Base-by-base conservation (phyloP, 2,113 vertebrate genomes). In the Orycteropus afer region DNA sequence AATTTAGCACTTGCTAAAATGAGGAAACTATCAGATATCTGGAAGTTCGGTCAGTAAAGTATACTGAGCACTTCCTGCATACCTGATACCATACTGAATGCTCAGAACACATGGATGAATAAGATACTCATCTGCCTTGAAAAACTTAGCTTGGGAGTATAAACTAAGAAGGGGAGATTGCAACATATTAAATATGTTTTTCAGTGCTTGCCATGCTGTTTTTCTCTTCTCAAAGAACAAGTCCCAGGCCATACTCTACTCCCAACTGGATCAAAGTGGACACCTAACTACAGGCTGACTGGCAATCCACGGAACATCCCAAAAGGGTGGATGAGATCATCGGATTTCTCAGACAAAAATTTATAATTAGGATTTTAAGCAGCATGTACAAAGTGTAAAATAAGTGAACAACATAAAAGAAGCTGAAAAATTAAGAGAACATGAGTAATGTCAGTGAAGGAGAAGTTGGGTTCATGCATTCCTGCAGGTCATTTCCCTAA, bases 1-100 rank as follows among this genome's bases (percentile, higher is more conserved):
- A 78, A 74, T 94, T 78, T 88, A 82, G 59, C 65, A 53, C 67
- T 87, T 85, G 65, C 69, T 84, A 47, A 65, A 55, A 96, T 80
- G 65, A 92, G 14, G 51, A 45, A 95, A 77, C 57, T 42, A 84
- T 29, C 77, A 81, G 51, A 37, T 80, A 67, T 67, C 12, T 90
- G 63, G 34, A 93, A 81, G 29, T 67, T 82, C 63, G 74, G 59
- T 81, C 90, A 90, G 25, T 47, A 73, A 57, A n/a, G 2, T 49
- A 55, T 55, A 32, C 2, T 10, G 55, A 92, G 40, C 67, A 78
- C 40, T 59, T 81, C 81, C 51, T 37, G 37, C 49, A 76, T 47
- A 49, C 59, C 69, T 89, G 55, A 82, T 45, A 40, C 5, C 12
- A 29, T 3, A 25, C 6, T n/a, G 7, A 15, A 40, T 74, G 42